Evolutionary conservation across 2,113 vertebrate genomes (phyloP), one percentile per base, ranked within the genome.

Genomic region (Cairina moschata): DNA sequence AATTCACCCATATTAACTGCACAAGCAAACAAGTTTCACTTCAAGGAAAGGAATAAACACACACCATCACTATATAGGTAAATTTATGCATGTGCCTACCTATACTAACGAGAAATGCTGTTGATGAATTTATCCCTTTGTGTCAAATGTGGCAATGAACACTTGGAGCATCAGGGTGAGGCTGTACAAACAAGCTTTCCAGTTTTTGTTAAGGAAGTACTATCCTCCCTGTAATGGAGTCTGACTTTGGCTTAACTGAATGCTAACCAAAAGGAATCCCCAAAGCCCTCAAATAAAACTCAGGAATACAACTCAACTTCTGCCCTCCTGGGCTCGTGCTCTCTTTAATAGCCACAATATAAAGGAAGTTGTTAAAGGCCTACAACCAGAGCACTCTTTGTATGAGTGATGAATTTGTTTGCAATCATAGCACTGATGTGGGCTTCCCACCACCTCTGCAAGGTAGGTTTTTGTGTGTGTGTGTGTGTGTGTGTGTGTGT

Each of bases 61-160:
- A 15, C 3, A 7, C 20, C 26, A 29, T 42, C 21, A 16, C 34
- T 4, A 5, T 2, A 6, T 0, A 17, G 25, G 48, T n/a, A 6
- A 54, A 42, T 59, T 18, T 23, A 17, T 10, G 32, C n/a, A 28
- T 3, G n/a, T 38, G 34, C 54, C 65, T 23, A 3, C 40, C 69
- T 2, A 6, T 6, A 20, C 32, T 3, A 10, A 38, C 3, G n/a
- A 76, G 66, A 5, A 44, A 71, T 32, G 26, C 81, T 72, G 32
- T 0, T 17, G 73, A 20, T 13, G 44, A 74, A 44, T 29, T 26
- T 14, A 25, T 1, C 59, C 81, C 52, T n/a, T 13, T 0, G 13
- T 81, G 71, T 11, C 38, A 46, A 65, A 52, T 0, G 40, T 14
- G 48, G 69, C 54, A 52, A 46, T 2, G 36, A 46, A 11, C 31